A percentile compares a stretch with the other conserved stretches of the same genome.
Evolutionary conservation across 2,888 invertebrate species (phyloP).

Genomic region (Globia sparganii): DNA sequence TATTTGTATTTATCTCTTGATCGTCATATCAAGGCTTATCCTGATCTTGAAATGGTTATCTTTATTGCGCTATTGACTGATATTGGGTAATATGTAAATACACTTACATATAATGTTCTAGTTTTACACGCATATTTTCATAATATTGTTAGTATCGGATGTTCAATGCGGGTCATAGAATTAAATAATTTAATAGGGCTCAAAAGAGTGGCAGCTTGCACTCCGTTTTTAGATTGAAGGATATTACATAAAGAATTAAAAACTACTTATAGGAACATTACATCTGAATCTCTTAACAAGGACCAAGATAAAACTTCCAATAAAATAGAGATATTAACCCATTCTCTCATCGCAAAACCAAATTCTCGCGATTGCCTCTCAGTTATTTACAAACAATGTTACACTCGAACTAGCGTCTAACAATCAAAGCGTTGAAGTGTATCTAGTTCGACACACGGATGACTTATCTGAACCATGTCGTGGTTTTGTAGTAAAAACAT

Average conservation of each 20-base stretch:
- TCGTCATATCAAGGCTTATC: constrained; percentile 41
- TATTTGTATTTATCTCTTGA: constrained; percentile 28
- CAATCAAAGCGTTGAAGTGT: constrained; percentile 68
- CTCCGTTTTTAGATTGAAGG: not conserved
- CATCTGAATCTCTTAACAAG: not conserved
- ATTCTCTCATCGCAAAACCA: not conserved
- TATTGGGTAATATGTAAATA: constrained; percentile 15
- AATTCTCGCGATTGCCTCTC: constrained; percentile 13
- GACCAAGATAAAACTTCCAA: not conserved
- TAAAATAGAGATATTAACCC: not conserved
- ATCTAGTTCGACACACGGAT: constrained; percentile 57
- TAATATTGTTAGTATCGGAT: constrained; percentile 6
- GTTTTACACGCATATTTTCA: constrained; percentile 10
- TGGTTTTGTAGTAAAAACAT: constrained; percentile 43
- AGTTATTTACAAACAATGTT: constrained; percentile 69
- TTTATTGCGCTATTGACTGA: constrained; percentile 31
- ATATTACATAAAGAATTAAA: not conserved
- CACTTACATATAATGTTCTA: not conserved
- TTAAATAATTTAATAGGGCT: constrained; percentile 1
- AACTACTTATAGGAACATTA: not conserved
- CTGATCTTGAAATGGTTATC: constrained; percentile 50
- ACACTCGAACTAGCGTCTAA: constrained; percentile 67
- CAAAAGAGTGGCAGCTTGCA: not conserved
- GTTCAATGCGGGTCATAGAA: not conserved
- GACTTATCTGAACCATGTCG: constrained; percentile 34